phyloP scores from a whole-genome alignment of 2,888 invertebrate genomes.

The Drosophila dives region DNA sequence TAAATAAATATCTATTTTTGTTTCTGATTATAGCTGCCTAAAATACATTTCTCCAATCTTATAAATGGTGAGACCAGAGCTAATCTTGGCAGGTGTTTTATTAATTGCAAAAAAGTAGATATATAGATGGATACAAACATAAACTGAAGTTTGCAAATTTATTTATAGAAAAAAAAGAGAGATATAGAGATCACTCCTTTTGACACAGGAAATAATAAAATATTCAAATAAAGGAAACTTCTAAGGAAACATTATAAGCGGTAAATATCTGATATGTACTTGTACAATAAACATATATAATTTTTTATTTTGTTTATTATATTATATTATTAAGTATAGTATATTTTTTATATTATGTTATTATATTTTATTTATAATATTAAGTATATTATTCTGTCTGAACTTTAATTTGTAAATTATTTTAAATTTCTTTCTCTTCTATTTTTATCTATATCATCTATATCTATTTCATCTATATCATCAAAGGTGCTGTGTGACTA shows the following conservation, averaged over 20 bases:
- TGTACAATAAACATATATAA: background rate
- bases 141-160: background rate
- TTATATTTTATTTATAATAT: no score
- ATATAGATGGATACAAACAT: background rate
- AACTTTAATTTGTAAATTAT: no score
- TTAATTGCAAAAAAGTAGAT: background rate
- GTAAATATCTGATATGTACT: background rate
- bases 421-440: no score
- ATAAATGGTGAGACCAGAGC: background rate
- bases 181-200: background rate
- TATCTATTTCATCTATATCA: no score
- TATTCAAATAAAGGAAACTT: background rate
- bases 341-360: no score
- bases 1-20: background rate
- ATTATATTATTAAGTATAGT: no score
- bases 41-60: background rate
- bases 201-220: background rate
- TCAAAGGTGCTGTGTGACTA: no score
- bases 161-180: background rate
- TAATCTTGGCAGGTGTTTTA: background rate
- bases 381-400: no score
- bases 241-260: background rate
- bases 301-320: no score
- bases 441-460: no score
- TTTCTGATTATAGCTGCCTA: background rate